A percentile compares a stretch with the other conserved stretches of the same genome.
Evolutionary conservation across 1,140 invertebrate genomes (phyloP).

Genomic region (Scaptomyza pallida): DNA sequence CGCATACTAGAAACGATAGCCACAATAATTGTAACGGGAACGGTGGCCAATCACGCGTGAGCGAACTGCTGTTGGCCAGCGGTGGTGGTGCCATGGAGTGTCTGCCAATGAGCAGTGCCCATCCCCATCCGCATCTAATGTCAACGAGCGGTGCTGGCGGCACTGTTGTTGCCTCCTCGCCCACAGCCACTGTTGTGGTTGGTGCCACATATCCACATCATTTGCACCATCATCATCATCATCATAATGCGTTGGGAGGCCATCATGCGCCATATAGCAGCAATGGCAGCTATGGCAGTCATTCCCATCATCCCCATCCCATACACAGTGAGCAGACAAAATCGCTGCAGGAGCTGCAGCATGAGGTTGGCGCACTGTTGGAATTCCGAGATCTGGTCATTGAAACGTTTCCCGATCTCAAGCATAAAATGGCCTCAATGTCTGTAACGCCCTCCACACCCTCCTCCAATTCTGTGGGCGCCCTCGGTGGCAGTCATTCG

Average conservation of each 20-base stretch:
- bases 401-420: constrained; percentile 94
- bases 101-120: constrained; percentile 69
- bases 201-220: constrained; percentile 77
- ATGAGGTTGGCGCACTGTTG: constrained; percentile 94
- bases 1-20: constrained; percentile 21
- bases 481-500: constrained; percentile 82
- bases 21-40: constrained; percentile 24
- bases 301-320: constrained; percentile 61
- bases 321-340: constrained; percentile 84
- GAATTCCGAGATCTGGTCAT: constrained; percentile 96
- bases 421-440: constrained; percentile 89
- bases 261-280: constrained; percentile 72
- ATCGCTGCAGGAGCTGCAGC: constrained; percentile 90
- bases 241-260: constrained; percentile 58
- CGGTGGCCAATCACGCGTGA: constrained; percentile 50
- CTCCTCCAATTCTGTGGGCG: constrained; percentile 71
- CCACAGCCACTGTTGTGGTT: constrained; percentile 69
- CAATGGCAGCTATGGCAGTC: constrained; percentile 76
- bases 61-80: constrained; percentile 47
- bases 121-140: constrained; percentile 70
- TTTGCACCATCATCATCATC: constrained; percentile 66
- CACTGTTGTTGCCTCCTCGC: constrained; percentile 46
- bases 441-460: constrained; percentile 78
- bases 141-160: constrained; percentile 39
- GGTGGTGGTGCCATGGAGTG: constrained; percentile 72